Evolutionary conservation across 2,888 invertebrate genomes (phyloP), one percentile per base, ranked within the genome.

Genomic region (Orthonychiurus folsomi): DNA sequence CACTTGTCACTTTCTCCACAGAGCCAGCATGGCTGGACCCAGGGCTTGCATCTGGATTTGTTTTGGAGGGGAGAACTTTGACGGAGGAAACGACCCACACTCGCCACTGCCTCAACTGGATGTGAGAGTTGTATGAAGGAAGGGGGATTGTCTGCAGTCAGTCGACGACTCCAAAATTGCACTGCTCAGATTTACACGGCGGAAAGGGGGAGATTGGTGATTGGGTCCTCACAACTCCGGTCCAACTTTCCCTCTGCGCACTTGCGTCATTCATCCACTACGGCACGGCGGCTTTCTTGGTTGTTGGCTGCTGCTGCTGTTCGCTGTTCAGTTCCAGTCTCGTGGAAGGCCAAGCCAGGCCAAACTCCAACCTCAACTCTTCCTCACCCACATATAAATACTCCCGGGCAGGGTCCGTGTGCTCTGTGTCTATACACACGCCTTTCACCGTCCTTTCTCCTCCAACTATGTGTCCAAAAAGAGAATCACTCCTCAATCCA

Each of bases 221-320:
- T 71, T 68, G 66, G 61, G 56, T 37, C 37, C 48, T 59, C 48
- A 52, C 37, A 50, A 27, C 27, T 37, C 59, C 52, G 21, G 18
- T 62, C 56, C 27, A 56, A 62, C 56, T n/a, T 56, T 59, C 60
- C 58, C 48, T 63, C 68, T 71, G 68, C 71, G 71, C 71, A 73
- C 69, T 70, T 73, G 73, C 73, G 71, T 71, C 73, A 73, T 68
- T 66, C 68, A 63, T 62, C 63, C 66, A 63, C 57, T 37, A 9
- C 15, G 5, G 9, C 37, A 9, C 15, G 5, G 37, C 37, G 5
- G 5, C 15, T 37, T 37, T 15, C 37, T 37, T 9, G 37, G 9
- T 37, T n/a, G n/a, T 37, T 37, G 37, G 37, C 37, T 37, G 9
- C 37, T 15, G n/a, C n/a, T n/a, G n/a, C n/a, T n/a, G n/a, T n/a